A percentile compares a stretch with the other conserved stretches of the same genome.
These are phyloP conservation scores for Macropus fuliginosus DNA, from an alignment of 2,797 vertebrate genomes.

Conservation along the genomic window DNA sequence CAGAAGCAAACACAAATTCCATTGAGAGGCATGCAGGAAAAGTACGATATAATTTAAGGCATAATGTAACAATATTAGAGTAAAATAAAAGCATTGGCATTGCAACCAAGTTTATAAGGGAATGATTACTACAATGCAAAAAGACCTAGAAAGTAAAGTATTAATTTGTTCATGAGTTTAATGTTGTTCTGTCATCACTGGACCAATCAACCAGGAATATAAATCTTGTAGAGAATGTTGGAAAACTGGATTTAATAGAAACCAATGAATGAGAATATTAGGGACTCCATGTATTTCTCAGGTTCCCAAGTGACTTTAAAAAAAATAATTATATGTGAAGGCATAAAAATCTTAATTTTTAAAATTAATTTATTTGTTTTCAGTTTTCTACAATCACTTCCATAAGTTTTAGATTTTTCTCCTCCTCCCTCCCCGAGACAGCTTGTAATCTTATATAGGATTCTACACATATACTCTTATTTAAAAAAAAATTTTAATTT, in stretches of 20 bases:
- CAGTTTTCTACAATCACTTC: too few species aligned
- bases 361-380: too few species aligned
- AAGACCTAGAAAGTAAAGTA: neutral
- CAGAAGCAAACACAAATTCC: neutral
- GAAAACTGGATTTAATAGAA: neutral
- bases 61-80: neutral
- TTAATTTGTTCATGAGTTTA: neutral
- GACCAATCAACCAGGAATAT: neutral
- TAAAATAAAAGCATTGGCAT: neutral
- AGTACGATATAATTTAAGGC: neutral
- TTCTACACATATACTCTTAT: too few species aligned
- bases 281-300: neutral
- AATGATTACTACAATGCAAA: neutral
- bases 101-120: neutral
- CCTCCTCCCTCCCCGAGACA: too few species aligned
- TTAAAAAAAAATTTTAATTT: neutral
- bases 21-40: neutral
- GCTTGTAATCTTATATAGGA: too few species aligned
- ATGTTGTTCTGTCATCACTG: neutral
- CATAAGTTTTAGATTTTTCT: too few species aligned
- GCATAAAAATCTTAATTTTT: neutral
- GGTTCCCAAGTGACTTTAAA: neutral
- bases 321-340: neutral
- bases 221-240: neutral
- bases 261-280: neutral